Evolutionary conservation across 2,113 vertebrate genomes (phyloP).

Genomic region (Cyphomyrus plagiostoma): DNA sequence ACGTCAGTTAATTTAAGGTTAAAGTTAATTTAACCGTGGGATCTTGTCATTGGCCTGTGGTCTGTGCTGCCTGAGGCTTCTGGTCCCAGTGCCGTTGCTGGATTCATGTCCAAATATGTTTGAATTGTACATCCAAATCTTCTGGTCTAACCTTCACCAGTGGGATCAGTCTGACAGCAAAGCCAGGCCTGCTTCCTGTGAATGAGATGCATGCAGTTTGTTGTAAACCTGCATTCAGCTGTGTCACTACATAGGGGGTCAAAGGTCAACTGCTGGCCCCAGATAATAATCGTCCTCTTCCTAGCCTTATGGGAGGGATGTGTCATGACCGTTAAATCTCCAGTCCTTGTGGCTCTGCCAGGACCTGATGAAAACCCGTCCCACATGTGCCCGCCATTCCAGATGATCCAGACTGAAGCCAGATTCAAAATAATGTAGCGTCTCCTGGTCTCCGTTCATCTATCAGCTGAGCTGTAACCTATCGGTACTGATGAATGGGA

Average conservation of each 20-base stretch:
- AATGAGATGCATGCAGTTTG: not conserved
- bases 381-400: not conserved
- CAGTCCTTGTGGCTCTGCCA: not conserved
- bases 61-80: not conserved
- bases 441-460: not conserved
- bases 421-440: not conserved
- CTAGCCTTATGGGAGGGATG: not conserved
- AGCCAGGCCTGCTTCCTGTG: not conserved
- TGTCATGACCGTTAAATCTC: not conserved
- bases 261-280: not conserved
- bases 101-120: not conserved
- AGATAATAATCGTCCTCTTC: not conserved
- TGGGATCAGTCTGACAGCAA: not conserved
- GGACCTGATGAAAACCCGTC: not conserved
- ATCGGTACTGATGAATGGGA: conserved; percentile 1
- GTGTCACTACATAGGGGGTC: not conserved
- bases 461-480: not conserved
- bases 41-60: not conserved
- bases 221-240: not conserved
- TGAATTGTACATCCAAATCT: not conserved
- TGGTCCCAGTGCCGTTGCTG: not conserved
- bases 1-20: not conserved
- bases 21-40: not conserved
- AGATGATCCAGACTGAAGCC: not conserved
- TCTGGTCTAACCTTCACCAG: not conserved